Percentiles rank a stretch among this genome's conserved stretches.
Evolutionary conservation across 2,888 invertebrate species (phyloP).

Genomic region (Folsomia manolachei): DNA sequence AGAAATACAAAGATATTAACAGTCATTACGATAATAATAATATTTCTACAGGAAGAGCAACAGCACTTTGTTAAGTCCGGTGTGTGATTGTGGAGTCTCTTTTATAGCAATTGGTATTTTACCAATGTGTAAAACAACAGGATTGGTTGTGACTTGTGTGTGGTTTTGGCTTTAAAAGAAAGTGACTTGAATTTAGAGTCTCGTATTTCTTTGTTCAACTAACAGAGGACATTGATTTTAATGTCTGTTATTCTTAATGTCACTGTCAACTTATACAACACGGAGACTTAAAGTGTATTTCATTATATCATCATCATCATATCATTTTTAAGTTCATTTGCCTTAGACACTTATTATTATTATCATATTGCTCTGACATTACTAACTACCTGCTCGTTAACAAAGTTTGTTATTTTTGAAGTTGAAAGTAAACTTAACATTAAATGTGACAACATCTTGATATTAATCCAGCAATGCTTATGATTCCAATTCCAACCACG

Average conservation of each 20-base stretch:
- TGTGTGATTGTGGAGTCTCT: constrained; percentile 2
- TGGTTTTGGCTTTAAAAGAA: constrained; percentile 1
- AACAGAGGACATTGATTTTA: constrained; percentile 17
- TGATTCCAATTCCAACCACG: constrained; percentile 8
- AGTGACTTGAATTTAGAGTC: too few relatives aligned
- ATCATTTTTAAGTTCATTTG: constrained; percentile 19
- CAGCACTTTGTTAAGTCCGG: constrained; percentile 12
- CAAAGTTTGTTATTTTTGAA: constrained; percentile 10
- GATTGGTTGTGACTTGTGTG: too few relatives aligned
- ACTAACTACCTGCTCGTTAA: constrained; percentile 22
- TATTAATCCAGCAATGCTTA: constrained; percentile 23
- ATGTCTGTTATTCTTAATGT: constrained; percentile 13
- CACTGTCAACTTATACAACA: constrained; percentile 19
- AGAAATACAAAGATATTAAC: not conserved
- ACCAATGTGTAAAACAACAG: not conserved
- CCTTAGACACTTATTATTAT: constrained; percentile 24
- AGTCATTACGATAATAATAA: constrained; percentile 22
- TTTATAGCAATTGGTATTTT: too few relatives aligned
- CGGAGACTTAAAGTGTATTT: constrained; percentile 17
- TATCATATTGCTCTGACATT: constrained; percentile 15
- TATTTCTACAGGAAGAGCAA: constrained; percentile 22
- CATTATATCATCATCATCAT: constrained; percentile 33
- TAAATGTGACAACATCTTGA: constrained; percentile 4
- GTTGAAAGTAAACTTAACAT: constrained; percentile 19
- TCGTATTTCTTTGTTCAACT: constrained; percentile 6